Evolutionary conservation across 37 sponge, comb jelly and placozoan genomes (phyloP).

Genomic region (Ephydatia muelleri): DNA sequence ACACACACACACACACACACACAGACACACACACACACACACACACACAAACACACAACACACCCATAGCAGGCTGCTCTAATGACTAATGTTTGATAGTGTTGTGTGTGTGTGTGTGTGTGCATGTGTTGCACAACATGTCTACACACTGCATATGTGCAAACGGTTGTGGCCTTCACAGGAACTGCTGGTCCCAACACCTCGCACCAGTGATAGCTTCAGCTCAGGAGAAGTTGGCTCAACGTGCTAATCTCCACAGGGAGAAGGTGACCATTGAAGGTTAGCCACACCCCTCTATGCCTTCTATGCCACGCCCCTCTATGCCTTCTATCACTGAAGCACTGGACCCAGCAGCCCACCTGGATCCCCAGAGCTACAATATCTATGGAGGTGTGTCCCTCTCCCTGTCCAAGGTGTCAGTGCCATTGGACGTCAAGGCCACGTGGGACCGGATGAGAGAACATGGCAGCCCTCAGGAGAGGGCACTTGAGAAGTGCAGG

Average conservation of each 20-base stretch:
- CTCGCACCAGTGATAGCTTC: constrained; percentile 39
- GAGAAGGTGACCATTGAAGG: background rate
- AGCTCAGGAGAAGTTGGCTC: constrained; percentile 26
- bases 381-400: constrained; percentile 63
- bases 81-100: too few relatives aligned
- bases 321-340: background rate
- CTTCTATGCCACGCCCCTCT: background rate
- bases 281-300: background rate
- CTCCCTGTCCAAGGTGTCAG: constrained; percentile 38
- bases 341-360: constrained; percentile 68
- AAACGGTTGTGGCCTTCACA: background rate
- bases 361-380: constrained; percentile 58
- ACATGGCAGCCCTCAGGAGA: background rate
- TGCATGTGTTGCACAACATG: background rate
- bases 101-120: background rate
- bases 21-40: too few relatives aligned
- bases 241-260: background rate
- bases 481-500: background rate
- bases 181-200: constrained; percentile 33
- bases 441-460: background rate
- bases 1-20: too few relatives aligned
- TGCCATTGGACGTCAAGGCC: background rate
- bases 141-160: background rate
- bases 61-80: too few relatives aligned
- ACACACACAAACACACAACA: too few relatives aligned